Evolutionary conservation across 2,888 invertebrate genomes (phyloP), one percentile per base, ranked within the genome.

Genomic region (Artemia sinica): DNA sequence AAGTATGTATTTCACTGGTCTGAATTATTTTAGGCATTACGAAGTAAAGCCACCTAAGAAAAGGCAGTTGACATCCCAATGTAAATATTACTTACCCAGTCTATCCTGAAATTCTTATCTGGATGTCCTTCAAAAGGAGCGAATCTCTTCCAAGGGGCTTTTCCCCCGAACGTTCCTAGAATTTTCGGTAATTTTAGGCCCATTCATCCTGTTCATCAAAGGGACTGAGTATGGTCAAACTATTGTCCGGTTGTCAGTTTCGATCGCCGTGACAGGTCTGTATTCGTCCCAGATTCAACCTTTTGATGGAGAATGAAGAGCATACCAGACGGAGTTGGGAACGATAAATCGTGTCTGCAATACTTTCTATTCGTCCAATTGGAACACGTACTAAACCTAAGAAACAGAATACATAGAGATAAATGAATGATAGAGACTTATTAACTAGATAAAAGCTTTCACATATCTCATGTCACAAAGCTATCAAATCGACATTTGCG

Each of bases 121-220:
- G 88, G 71, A 88, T 78, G 75, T 88, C 88, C 7, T 85, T 85
- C 66, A 88, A 87, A 77, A 88, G 87, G 18, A 88, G 86, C 0
- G 86, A 87, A 76, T 87, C 87, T 28, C 86, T 79, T 13, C 89
- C 85, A 51, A 89, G 83, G n/a, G n/a, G n/a, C n/a, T 70, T 72
- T 66, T 73, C 71, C 72, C 74, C 72, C 74, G 73, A 95, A 91
- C 2, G 91, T 90, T 65, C 91, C 91, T 87, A 95, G 90, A 75
- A 94, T 94, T 79, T 93, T n/a, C 91, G 67, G 91, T 90, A 75
- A 95, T 93, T 80, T 93, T 91, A 48, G 91, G n/a, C 91, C 91
- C 95, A 94, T 80, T 95, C 94, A 79, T 92, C 91, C 80, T 89
- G 86, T 77, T 93, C 92, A 80, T 93, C 91, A 78, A 91, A 91